phyloP scores from a whole-genome alignment of 1,140 invertebrate genomes.

The Uloborus diversus region DNA sequence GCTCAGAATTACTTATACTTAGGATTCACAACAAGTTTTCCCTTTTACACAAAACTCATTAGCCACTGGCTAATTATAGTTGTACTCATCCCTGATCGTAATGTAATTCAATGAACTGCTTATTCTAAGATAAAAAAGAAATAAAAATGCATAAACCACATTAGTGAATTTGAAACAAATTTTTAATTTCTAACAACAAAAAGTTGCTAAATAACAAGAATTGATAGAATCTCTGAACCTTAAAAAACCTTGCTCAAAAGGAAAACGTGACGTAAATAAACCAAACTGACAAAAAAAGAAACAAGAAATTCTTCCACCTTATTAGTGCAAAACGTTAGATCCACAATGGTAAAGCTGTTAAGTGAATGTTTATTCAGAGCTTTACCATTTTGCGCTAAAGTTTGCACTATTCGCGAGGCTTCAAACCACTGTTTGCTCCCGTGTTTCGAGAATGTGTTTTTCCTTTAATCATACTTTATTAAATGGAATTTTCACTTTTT shows the following conservation, averaged over 20 bases:
- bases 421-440: too few relatives aligned
- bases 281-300: neutral
- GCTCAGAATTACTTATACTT: neutral
- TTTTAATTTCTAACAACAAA: neutral
- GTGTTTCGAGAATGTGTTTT: too few relatives aligned
- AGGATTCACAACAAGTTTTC: neutral
- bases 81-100: conserved; percentile 34
- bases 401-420: too few relatives aligned
- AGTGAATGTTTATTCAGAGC: too few relatives aligned
- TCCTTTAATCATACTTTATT: too few relatives aligned
- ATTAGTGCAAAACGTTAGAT: neutral
- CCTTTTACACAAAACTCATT: conserved; percentile 1
- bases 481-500: too few relatives aligned
- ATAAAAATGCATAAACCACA: conserved; percentile 14
- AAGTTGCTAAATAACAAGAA: neutral
- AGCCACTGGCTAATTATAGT: conserved; percentile 28
- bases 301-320: neutral
- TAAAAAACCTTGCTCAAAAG: neutral
- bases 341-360: too few relatives aligned
- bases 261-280: neutral
- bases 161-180: conserved; percentile 6
- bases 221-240: neutral
- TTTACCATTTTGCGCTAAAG: too few relatives aligned
- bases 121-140: conserved; percentile 11
- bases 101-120: conserved; percentile 29